Evolutionary conservation across 2,888 invertebrate genomes (phyloP).

Genomic region (Drosophila colorata): DNA sequence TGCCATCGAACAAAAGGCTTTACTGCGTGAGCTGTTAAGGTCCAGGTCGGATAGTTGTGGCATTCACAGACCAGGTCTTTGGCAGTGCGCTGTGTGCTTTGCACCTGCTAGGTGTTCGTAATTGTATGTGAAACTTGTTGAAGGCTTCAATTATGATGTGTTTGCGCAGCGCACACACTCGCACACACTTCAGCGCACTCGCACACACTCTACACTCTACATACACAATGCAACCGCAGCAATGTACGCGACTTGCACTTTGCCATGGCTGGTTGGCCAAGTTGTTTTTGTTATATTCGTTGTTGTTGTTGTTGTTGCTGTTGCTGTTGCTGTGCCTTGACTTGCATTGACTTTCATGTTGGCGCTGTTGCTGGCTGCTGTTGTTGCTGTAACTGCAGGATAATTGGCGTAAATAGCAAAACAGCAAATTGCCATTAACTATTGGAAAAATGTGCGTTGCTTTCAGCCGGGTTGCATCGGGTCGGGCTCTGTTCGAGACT

Average conservation of each 20-base stretch:
- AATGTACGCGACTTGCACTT: constrained; percentile 60
- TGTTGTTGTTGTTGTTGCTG: constrained; percentile 17
- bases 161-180: constrained; percentile 46
- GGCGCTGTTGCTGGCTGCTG: constrained; percentile 28
- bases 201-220: constrained; percentile 13
- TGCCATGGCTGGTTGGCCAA: constrained; percentile 43
- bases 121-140: constrained; percentile 79
- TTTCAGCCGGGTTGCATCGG: constrained; percentile 42
- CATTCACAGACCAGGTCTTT: constrained; percentile 1
- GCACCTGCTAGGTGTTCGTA: constrained; percentile 57
- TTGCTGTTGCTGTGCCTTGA: constrained; percentile 36
- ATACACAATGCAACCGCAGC: constrained; percentile 50
- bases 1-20: constrained; percentile 12
- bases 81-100: constrained; percentile 13
- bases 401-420: constrained; percentile 81
- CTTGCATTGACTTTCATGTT: constrained; percentile 50
- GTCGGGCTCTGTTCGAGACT: constrained; percentile 34
- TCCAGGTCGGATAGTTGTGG: not conserved
- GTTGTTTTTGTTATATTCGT: constrained; percentile 21
- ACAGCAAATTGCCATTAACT: constrained; percentile 81
- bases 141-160: constrained; percentile 80
- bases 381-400: constrained; percentile 68
- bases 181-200: constrained; percentile 17
- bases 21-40: not conserved
- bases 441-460: constrained; percentile 75